A percentile compares a stretch with the other conserved stretches of the same genome.
These are phyloP conservation scores for Ophioninae sp. DNA, from an alignment of 2,888 invertebrate species.

Conservation along the genomic window DNA sequence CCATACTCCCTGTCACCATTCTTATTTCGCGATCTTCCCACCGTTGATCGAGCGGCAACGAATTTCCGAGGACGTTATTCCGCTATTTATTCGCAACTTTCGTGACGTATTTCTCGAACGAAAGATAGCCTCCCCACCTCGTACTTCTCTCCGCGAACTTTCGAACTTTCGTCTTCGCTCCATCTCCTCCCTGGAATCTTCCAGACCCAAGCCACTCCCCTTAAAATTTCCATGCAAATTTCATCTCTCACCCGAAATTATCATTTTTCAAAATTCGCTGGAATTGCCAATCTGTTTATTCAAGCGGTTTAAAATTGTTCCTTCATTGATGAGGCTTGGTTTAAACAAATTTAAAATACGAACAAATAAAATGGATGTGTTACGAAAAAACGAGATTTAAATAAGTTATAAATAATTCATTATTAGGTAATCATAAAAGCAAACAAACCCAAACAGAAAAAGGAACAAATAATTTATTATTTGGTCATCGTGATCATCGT, in stretches of 20 bases:
- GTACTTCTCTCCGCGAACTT: constrained; percentile 32
- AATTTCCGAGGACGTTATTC: constrained; percentile 37
- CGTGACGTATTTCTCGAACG: constrained; percentile 49
- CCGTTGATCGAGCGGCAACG: constrained; percentile 8
- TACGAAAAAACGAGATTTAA: too few relatives aligned
- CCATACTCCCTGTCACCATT: constrained; percentile 45
- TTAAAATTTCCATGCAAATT: not conserved
- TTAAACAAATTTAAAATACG: too few relatives aligned
- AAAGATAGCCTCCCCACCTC: constrained; percentile 39
- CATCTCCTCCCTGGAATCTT: constrained; percentile 8
- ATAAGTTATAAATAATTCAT: too few relatives aligned
- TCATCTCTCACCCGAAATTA: too few relatives aligned
- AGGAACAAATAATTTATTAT: too few relatives aligned
- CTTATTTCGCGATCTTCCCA: constrained; percentile 47
- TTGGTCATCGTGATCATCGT: too few relatives aligned
- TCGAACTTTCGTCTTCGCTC: constrained; percentile 23
- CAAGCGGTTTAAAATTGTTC: too few relatives aligned
- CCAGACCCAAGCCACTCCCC: not conserved
- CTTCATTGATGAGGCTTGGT: too few relatives aligned
- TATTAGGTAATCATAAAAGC: too few relatives aligned
- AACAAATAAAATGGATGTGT: too few relatives aligned
- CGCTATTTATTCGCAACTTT: constrained; percentile 51
- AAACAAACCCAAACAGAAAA: too few relatives aligned
- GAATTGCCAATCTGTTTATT: not conserved
- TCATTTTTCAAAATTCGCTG: not conserved